These are phyloP conservation scores for Rallus limicola DNA, from an alignment of 2,113 vertebrate species.

Conservation along the genomic window DNA sequence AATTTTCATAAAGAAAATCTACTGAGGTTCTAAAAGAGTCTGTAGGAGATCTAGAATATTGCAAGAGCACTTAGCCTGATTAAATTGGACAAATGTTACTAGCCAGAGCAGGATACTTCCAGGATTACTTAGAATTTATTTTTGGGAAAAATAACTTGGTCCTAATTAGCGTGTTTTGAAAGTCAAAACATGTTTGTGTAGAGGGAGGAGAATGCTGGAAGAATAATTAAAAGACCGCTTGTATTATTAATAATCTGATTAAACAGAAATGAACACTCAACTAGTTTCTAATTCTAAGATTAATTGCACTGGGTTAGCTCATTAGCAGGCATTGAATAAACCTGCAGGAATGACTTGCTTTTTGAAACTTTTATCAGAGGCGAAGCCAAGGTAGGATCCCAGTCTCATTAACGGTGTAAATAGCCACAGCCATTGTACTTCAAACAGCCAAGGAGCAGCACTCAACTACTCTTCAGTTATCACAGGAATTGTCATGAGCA, in stretches of 20 bases:
- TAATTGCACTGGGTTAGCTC: constrained; percentile 29
- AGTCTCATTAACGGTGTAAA: background rate
- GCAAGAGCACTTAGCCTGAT: background rate
- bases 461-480: background rate
- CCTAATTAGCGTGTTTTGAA: background rate
- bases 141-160: background rate
- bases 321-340: constrained; percentile 31
- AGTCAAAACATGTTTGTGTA: constrained; percentile 8
- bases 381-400: background rate
- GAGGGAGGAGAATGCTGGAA: background rate
- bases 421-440: background rate
- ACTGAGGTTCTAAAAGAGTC: background rate
- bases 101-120: background rate
- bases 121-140: background rate
- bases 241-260: constrained; percentile 64
- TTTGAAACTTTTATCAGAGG: constrained; percentile 4
- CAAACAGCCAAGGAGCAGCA: background rate
- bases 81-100: background rate
- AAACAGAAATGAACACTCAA: constrained; percentile 38
- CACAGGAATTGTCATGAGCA: background rate
- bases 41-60: background rate
- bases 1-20: background rate
- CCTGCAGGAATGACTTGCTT: background rate
- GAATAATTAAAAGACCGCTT: constrained; percentile 49
- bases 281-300: constrained; percentile 38